Conservation (phyloP, 2,888 invertebrate species). For the Therioaphis trifolii region DNA sequence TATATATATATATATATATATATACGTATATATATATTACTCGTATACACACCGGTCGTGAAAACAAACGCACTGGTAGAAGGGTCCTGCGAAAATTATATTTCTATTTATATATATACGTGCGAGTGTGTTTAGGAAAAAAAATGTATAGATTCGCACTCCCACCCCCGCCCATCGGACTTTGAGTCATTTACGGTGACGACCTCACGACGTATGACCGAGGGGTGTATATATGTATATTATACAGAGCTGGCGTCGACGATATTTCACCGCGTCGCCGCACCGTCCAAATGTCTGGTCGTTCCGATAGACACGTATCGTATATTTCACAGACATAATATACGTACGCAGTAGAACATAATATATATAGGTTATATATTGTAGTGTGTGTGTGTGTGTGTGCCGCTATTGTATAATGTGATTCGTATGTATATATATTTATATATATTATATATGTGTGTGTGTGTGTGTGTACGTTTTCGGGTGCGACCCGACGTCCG, state of each 20-base stretch:
- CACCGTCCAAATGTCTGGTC: constrained; percentile 47
- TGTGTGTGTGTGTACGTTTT: no score
- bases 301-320: neutral
- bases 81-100: neutral
- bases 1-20: no score
- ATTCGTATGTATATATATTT: constrained; percentile 42
- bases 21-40: neutral
- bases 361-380: neutral
- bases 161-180: no score
- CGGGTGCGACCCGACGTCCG: no score
- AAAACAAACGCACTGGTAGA: constrained; percentile 9
- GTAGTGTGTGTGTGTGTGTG: neutral
- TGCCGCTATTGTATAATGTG: neutral
- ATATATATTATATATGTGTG: no score
- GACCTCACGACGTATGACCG: neutral
- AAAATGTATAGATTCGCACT: no score
- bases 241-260: no score
- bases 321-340: neutral
- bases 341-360: neutral
- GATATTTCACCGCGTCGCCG: constrained; percentile 29
- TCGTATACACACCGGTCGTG: neutral
- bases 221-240: no score
- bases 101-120: neutral
- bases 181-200: neutral
- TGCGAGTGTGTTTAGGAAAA: no score